Evolutionary conservation across 2,797 vertebrate genomes (phyloP), one percentile per base, ranked within the genome.

Genomic region (Alca torda): DNA sequence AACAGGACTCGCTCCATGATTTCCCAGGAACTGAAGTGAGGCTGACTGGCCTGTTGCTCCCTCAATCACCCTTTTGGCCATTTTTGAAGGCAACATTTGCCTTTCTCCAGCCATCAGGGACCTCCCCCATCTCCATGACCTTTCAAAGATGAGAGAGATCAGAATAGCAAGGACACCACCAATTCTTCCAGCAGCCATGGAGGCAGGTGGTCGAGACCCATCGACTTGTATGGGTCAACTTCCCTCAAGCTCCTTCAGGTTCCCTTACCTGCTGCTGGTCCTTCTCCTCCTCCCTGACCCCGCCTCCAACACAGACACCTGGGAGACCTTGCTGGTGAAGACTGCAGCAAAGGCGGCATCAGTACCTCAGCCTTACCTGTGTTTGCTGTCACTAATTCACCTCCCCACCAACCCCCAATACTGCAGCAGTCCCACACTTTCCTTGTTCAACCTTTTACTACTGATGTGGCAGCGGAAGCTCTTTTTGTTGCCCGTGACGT

Each of bases 161-260:
- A 79, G 18, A 39, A 51, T 61, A 57, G 13, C 25, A 69, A 48
- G 43, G 60, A 54, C 7, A 57, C 10, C 28, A 43, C 33, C 16
- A 48, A 54, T 19, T 60, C n/a, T 70, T 13, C 15, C 19, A 51
- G 19, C 16, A 88, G 37, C 8, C 23, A n/a, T 2, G 6, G 6
- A 63, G 37, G 23, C 13, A 67, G 68, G 20, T 21, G 23, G 23
- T 59, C 2, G 3, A 16, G 25, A 12, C 14, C n/a, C 51, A 24
- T 63, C 1, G 3, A 10, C 25, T 74, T 88, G 7, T 51, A 35
- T 0, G 0, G 16, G 31, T 76, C 33, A 79, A 24, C 21, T 83
- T 87, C 31, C 39, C 43, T 31, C 33, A 73, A 33, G 43, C 13
- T 89, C 41, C 28, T 11, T 60, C 12, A 37, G 26, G 50, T 54